phyloP scores from a whole-genome alignment of 1,140 invertebrate species.

The Drosophila melanica region DNA sequence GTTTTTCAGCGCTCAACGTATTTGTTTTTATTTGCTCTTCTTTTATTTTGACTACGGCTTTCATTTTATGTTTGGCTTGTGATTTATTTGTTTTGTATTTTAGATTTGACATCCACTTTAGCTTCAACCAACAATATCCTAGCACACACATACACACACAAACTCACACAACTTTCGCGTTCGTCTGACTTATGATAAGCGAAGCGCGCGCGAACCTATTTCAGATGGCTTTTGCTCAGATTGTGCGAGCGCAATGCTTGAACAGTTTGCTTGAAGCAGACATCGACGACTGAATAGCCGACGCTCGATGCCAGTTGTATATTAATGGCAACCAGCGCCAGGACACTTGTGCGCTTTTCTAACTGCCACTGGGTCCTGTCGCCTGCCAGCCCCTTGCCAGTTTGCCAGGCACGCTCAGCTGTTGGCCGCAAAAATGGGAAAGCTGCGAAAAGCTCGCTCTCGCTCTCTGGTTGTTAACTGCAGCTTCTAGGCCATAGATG shows the following conservation, averaged over 20 bases:
- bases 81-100: slow-evolving; percentile 72
- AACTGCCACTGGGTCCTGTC: slow-evolving; percentile 32
- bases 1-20: no score
- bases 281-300: slow-evolving; percentile 70
- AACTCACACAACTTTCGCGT: slow-evolving; percentile 47
- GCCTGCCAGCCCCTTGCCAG: slow-evolving; percentile 45
- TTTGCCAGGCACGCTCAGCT: slow-evolving; percentile 68
- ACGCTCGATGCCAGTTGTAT: slow-evolving; percentile 51
- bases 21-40: slow-evolving; percentile 2
- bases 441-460: slow-evolving; percentile 66
- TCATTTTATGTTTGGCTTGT: slow-evolving; percentile 63
- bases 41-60: slow-evolving; percentile 12
- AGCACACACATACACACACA: slow-evolving; percentile 18
- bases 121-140: slow-evolving; percentile 42
- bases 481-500: slow-evolving; percentile 46
- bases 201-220: slow-evolving; percentile 53
- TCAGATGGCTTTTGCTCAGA: slow-evolving; percentile 6
- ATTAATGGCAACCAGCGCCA: slow-evolving; percentile 55
- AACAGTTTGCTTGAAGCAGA: slow-evolving; percentile 70
- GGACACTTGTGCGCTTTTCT: slow-evolving; percentile 60
- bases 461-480: slow-evolving; percentile 1
- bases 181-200: slow-evolving; percentile 65
- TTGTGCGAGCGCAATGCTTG: slow-evolving; percentile 31
- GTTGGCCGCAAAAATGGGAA: slow-evolving; percentile 46
- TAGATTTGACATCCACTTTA: slow-evolving; percentile 66